Evolutionary conservation across 2,888 invertebrate species (phyloP).

Genomic region (Perithous albicinctus): DNA sequence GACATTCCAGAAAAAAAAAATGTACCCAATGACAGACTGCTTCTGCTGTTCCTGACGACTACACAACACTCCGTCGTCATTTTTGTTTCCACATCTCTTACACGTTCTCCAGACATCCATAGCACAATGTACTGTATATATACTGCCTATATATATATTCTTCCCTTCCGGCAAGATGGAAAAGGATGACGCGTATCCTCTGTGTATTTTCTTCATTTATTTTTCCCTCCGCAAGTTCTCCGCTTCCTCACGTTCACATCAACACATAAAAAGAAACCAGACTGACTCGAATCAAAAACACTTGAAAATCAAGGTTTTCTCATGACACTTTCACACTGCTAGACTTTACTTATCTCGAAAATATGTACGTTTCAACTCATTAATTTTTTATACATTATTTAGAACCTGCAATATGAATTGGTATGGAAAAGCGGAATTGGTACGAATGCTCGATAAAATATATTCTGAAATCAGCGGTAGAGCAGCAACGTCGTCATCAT

Average conservation of each 20-base stretch:
- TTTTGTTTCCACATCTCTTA: slow-evolving; percentile 36
- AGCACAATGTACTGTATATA: slow-evolving; percentile 11
- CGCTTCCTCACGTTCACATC: background rate
- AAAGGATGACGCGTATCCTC: slow-evolving; percentile 34
- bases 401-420: background rate
- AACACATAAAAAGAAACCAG: background rate
- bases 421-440: background rate
- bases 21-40: slow-evolving; percentile 28
- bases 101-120: slow-evolving; percentile 26
- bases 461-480: slow-evolving; percentile 8
- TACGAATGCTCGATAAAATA: slow-evolving; percentile 31
- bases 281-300: background rate
- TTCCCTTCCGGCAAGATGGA: slow-evolving; percentile 28
- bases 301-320: background rate
- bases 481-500: slow-evolving; percentile 4
- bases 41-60: slow-evolving; percentile 34
- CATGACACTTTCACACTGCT: no score
- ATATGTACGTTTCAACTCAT: background rate
- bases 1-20: slow-evolving; percentile 38
- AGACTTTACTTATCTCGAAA: no score
- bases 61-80: slow-evolving; percentile 34
- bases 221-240: background rate
- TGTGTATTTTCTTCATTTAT: slow-evolving; percentile 19
- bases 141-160: background rate
- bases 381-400: background rate